phyloP scores from a whole-genome alignment of 1,140 invertebrate species.

The Aphaenogaster floridana region DNA sequence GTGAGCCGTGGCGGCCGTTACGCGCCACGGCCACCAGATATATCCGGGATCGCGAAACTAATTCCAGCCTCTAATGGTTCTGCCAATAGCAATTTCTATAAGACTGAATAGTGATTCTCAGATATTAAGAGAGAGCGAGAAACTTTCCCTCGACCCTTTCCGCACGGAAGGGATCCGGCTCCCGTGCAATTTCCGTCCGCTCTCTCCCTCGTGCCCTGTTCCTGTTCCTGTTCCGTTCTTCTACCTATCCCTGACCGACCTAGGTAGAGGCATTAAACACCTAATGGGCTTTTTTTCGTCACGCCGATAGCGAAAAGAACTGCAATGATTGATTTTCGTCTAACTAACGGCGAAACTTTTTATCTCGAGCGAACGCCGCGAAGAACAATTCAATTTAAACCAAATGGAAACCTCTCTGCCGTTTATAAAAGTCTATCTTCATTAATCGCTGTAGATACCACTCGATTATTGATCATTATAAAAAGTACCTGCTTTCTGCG shows the following conservation, averaged over 20 bases:
- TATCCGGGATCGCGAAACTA: slow-evolving; percentile 77
- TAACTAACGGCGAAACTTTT: slow-evolving; percentile 51
- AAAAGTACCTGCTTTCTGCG: neutral
- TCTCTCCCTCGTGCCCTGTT: neutral
- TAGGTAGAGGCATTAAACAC: slow-evolving; percentile 47
- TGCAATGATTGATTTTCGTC: slow-evolving; percentile 61
- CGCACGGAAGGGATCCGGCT: neutral
- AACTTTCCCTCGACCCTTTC: slow-evolving; percentile 49
- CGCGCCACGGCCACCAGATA: slow-evolving; percentile 59
- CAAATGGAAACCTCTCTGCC: slow-evolving; percentile 1
- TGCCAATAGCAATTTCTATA: slow-evolving; percentile 81
- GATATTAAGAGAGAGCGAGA: slow-evolving; percentile 61
- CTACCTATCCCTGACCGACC: slow-evolving; percentile 4
- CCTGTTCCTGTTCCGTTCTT: slow-evolving; percentile 18
- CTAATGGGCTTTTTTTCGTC: slow-evolving; percentile 51
- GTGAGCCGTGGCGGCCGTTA: slow-evolving; percentile 65
- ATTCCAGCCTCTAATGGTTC: slow-evolving; percentile 80
- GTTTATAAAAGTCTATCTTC: slow-evolving; percentile 37
- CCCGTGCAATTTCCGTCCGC: slow-evolving; percentile 47
- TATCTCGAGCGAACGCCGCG: slow-evolving; percentile 20
- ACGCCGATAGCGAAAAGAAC: slow-evolving; percentile 46
- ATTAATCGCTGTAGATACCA: neutral
- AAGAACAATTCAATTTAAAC: slow-evolving; percentile 53
- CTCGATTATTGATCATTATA: neutral
- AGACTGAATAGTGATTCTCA: slow-evolving; percentile 75